Percentiles rank a stretch among this genome's conserved stretches.
phyloP scores from a whole-genome alignment of 1,140 invertebrate genomes.

The Lordiphosa mommai region DNA sequence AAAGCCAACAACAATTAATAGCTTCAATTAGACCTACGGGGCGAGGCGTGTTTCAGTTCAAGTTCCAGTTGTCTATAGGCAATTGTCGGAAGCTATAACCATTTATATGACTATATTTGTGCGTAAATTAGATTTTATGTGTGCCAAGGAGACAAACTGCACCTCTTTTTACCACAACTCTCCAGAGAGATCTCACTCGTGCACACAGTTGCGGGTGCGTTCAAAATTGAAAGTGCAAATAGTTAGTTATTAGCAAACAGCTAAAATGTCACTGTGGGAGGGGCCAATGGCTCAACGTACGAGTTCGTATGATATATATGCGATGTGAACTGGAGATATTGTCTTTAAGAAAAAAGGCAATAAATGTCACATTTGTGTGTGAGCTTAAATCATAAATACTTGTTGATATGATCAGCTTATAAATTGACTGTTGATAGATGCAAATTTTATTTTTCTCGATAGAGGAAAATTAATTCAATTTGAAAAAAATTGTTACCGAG shows the following conservation, averaged over 20 bases:
- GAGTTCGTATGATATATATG: conserved; percentile 5
- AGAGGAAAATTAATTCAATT: not conserved
- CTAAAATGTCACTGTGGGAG: conserved; percentile 17
- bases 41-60: conserved; percentile 24
- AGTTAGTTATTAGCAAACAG: conserved; percentile 15
- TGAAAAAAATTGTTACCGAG: no score
- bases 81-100: conserved; percentile 76
- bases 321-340: not conserved
- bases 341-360: not conserved
- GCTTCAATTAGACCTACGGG: conserved; percentile 74
- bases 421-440: not conserved
- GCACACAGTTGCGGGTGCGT: conserved; percentile 40
- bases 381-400: not conserved
- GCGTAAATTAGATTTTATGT: conserved; percentile 66
- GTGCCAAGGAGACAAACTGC: conserved; percentile 53
- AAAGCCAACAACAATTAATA: conserved; percentile 69
- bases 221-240: conserved; percentile 49
- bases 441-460: not conserved
- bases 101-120: conserved; percentile 76
- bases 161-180: conserved; percentile 10
- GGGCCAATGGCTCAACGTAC: not conserved
- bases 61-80: conserved; percentile 12
- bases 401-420: not conserved
- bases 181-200: conserved; percentile 19
- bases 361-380: not conserved